Conservation (phyloP, 2,797 vertebrate genomes). For the Pyrrhura leucotis region DNA sequence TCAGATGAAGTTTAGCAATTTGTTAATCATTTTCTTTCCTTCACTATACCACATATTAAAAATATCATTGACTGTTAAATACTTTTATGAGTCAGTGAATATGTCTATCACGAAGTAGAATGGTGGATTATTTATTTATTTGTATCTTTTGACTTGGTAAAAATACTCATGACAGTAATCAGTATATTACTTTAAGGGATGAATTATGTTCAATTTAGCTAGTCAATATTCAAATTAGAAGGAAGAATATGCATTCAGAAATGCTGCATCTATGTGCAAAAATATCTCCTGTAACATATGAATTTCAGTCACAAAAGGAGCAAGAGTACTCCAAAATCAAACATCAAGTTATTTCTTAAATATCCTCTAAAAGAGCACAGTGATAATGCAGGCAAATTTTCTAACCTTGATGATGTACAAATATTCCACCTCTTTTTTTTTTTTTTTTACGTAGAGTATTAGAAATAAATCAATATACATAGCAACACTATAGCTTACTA, state of each 20-base stretch:
- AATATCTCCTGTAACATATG: background rate
- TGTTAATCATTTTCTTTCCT: background rate
- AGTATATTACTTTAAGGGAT: background rate
- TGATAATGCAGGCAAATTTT: background rate
- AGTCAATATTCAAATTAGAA: background rate
- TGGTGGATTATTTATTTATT: background rate
- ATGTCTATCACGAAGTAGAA: background rate
- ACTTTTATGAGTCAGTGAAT: background rate
- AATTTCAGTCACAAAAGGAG: background rate
- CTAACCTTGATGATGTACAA: background rate
- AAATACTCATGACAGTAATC: background rate
- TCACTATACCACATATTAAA: background rate
- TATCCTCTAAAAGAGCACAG: background rate
- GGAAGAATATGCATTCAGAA: background rate
- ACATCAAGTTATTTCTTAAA: background rate
- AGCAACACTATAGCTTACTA: background rate
- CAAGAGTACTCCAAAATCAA: background rate
- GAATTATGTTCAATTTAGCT: background rate
- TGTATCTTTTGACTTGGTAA: background rate
- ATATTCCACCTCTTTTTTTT: rapidly evolving
- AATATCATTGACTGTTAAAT: background rate
- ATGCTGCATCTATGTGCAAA: background rate
- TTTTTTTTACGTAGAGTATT: background rate
- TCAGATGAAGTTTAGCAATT: background rate
- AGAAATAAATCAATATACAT: background rate